phyloP scores from a whole-genome alignment of 2,113 vertebrate species.

The Boulengeromyrus knoepffleri region DNA sequence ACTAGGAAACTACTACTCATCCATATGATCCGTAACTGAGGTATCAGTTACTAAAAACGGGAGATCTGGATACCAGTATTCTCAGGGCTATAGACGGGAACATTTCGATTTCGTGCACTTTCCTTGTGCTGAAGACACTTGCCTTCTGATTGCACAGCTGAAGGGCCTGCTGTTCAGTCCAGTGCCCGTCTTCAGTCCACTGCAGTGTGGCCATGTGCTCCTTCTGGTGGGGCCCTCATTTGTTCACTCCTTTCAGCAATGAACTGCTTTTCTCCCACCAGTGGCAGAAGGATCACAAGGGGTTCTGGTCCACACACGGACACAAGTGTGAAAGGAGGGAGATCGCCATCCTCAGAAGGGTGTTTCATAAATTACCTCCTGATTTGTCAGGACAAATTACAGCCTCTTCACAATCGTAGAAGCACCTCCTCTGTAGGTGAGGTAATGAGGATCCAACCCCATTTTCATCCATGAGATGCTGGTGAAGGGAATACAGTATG shows the following conservation, averaged over 20 bases:
- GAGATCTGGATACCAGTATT: constrained; percentile 13
- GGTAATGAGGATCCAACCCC: not conserved
- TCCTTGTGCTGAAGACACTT: constrained; percentile 6
- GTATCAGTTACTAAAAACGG: not conserved
- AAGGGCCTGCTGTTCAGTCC: constrained; percentile 26
- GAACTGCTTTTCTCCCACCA: not conserved
- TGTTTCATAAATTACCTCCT: not conserved
- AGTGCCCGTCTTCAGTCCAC: constrained; percentile 34
- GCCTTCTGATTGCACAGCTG: not conserved
- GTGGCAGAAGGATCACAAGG: not conserved
- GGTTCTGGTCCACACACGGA: not conserved
- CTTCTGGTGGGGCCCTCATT: constrained; percentile 19
- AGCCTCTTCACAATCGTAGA: not conserved
- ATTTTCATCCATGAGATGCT: not conserved
- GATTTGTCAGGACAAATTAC: not conserved
- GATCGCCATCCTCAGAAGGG: not conserved
- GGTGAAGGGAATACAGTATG: not conserved
- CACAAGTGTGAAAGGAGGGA: not conserved
- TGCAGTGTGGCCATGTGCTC: constrained; percentile 13
- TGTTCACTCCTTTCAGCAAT: not conserved
- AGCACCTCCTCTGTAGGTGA: not conserved
- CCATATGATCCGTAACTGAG: no score
- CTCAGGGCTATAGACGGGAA: not conserved
- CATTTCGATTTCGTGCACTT: not conserved
- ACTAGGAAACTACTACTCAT: not conserved